phyloP scores from a whole-genome alignment of 2,113 vertebrate species.

The Antechinus flavipes region DNA sequence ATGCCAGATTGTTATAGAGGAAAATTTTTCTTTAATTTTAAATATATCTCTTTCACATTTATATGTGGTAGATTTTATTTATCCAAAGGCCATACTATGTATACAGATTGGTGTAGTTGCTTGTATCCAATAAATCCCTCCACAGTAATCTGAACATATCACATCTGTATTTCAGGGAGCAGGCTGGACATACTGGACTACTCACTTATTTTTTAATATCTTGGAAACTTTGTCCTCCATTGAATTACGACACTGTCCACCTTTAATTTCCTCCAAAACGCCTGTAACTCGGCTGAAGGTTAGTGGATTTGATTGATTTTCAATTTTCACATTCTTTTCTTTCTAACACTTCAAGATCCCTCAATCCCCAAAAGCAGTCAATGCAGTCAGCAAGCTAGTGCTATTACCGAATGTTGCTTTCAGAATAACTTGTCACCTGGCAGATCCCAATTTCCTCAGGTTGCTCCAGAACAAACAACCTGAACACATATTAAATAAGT shows the following conservation, averaged over 20 bases:
- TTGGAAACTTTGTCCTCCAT: slow-evolving; percentile 82
- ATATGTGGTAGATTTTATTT: slow-evolving; percentile 37
- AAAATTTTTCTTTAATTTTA: slow-evolving; percentile 43
- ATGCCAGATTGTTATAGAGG: slow-evolving; percentile 11
- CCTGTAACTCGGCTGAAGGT: slow-evolving; percentile 93
- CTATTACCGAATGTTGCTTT: slow-evolving; percentile 8
- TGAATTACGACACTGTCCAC: slow-evolving; percentile 89
- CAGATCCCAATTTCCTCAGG: slow-evolving; percentile 38
- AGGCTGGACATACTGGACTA: slow-evolving; percentile 73
- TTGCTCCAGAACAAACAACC: slow-evolving; percentile 50
- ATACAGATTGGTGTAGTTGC: not conserved
- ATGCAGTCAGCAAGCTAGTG: slow-evolving; percentile 21
- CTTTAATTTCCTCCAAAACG: slow-evolving; percentile 90
- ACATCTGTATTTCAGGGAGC: slow-evolving; percentile 82
- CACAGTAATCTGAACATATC: slow-evolving; percentile 57
- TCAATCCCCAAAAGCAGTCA: slow-evolving; percentile 32
- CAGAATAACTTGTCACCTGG: slow-evolving; percentile 58
- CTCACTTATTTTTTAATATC: slow-evolving; percentile 83
- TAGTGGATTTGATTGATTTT: slow-evolving; percentile 77
- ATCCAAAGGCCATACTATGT: slow-evolving; percentile 36
- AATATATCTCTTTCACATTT: slow-evolving; percentile 22
- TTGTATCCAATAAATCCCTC: not conserved
- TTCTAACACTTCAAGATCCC: not conserved
- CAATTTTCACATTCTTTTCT: not conserved
- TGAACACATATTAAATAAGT: slow-evolving; percentile 25